Evolutionary conservation across 1,140 invertebrate species (phyloP).

Genomic region (Mesaphorura yosii): DNA sequence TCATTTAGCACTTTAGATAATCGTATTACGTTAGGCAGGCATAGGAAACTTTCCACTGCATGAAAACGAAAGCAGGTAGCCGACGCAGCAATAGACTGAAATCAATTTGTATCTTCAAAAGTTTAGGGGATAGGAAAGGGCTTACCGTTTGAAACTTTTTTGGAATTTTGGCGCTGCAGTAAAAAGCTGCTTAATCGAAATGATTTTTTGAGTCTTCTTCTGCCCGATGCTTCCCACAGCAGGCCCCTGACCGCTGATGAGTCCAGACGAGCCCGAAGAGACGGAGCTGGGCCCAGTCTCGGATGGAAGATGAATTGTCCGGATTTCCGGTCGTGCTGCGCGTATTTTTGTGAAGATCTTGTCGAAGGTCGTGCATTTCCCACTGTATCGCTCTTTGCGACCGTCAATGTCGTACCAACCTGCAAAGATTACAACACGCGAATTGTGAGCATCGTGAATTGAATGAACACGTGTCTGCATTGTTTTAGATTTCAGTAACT

Average conservation of each 20-base stretch:
- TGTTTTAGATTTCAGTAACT: no score
- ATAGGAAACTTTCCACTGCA: no score
- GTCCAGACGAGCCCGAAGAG: constrained; percentile 1
- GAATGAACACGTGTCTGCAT: no score
- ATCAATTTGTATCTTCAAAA: background rate
- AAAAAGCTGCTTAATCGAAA: constrained; percentile 87
- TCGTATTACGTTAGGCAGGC: no score
- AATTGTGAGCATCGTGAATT: background rate
- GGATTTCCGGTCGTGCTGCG: constrained; percentile 47
- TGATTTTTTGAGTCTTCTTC: constrained; percentile 62
- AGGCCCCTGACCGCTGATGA: constrained; percentile 35
- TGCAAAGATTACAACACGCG: constrained; percentile 34
- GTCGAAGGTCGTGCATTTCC: constrained; percentile 58
- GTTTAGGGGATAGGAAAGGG: no score
- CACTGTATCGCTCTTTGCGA: constrained; percentile 52
- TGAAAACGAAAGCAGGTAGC: background rate
- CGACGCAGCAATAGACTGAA: background rate
- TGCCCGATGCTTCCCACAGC: no score
- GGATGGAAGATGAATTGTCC: constrained; percentile 29
- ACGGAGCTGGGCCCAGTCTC: constrained; percentile 20
- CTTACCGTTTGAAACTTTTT: constrained; percentile 71
- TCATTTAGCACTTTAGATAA: no score
- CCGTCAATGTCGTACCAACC: constrained; percentile 58
- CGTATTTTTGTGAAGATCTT: constrained; percentile 59
- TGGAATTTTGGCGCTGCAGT: constrained; percentile 89